Conservation (phyloP, 2,113 vertebrate genomes). For the Osmerus eperlanus region DNA sequence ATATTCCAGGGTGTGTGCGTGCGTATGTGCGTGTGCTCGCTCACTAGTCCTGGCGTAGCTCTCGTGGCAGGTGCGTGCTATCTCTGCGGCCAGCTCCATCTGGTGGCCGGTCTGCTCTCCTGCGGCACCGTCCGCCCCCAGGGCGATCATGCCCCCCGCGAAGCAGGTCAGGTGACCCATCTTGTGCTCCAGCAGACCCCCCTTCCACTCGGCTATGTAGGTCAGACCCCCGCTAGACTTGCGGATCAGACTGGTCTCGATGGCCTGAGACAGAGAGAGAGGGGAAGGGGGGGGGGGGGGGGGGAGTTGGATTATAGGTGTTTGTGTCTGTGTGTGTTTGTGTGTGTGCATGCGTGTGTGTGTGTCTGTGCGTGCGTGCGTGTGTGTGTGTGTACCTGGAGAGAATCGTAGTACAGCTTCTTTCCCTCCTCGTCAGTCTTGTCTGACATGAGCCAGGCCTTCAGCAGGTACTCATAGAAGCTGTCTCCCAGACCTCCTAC, state of each 20-base stretch:
- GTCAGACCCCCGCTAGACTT: conserved; percentile 88
- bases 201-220: conserved; percentile 98
- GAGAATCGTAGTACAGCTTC: conserved; percentile 76
- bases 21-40: conserved; percentile 20
- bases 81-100: conserved; percentile 93
- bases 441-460: too few species aligned
- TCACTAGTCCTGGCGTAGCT: conserved; percentile 92
- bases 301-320: background rate
- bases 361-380: too few species aligned
- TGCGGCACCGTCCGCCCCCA: conserved; percentile 88
- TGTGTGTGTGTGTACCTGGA: conserved; percentile 78
- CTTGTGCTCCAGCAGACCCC: conserved; percentile 94
- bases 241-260: conserved; percentile 91
- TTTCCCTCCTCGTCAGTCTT: too few species aligned
- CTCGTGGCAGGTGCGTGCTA: conserved; percentile 94
- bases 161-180: conserved; percentile 99
- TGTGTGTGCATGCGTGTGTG: background rate
- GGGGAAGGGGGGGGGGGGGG: background rate
- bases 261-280: conserved; percentile 72
- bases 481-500: too few species aligned
- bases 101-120: conserved; percentile 84
- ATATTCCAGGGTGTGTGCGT: background rate
- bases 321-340: too few species aligned
- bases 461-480: background rate
- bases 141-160: conserved; percentile 96